phyloP scores from a whole-genome alignment of 1,140 invertebrate genomes.

The Lysiphlebus fabarum region DNA sequence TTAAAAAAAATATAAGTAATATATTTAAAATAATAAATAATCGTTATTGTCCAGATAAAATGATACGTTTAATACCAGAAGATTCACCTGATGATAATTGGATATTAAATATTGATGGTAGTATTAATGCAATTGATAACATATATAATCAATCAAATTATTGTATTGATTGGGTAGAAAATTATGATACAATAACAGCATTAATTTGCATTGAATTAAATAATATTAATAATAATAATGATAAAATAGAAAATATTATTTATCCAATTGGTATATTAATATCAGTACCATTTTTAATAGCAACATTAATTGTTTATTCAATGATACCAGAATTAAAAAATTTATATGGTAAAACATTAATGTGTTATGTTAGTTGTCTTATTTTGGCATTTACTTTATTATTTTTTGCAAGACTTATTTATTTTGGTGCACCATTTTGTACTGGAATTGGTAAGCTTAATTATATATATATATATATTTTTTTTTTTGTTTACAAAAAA shows the following conservation, averaged over 20 bases:
- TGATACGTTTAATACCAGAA: constrained; percentile 30
- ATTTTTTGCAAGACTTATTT: constrained; percentile 54
- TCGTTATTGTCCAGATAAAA: constrained; percentile 22
- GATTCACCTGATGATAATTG: constrained; percentile 32
- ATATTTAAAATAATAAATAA: constrained; percentile 33
- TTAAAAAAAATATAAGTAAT: constrained; percentile 20
- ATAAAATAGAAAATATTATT: constrained; percentile 16
- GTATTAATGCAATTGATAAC: background rate
- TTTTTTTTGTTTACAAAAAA: constrained; percentile 4
- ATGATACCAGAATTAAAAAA: constrained; percentile 68
- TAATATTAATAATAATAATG: constrained; percentile 14
- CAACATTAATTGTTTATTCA: constrained; percentile 70
- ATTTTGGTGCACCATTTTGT: constrained; percentile 44
- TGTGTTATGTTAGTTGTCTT: constrained; percentile 68
- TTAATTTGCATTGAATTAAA: constrained; percentile 33
- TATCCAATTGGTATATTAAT: constrained; percentile 60
- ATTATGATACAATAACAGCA: constrained; percentile 28
- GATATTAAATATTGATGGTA: constrained; percentile 36
- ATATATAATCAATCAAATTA: constrained; percentile 28
- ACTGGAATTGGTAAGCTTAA: constrained; percentile 56
- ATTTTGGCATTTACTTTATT: constrained; percentile 61
- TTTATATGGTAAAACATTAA: constrained; percentile 70
- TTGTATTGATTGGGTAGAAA: constrained; percentile 41
- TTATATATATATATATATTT: constrained; percentile 20
- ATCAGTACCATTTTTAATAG: constrained; percentile 68